Evolutionary conservation across 2,797 vertebrate genomes (phyloP).

Genomic region (Jordanella pulchra): DNA sequence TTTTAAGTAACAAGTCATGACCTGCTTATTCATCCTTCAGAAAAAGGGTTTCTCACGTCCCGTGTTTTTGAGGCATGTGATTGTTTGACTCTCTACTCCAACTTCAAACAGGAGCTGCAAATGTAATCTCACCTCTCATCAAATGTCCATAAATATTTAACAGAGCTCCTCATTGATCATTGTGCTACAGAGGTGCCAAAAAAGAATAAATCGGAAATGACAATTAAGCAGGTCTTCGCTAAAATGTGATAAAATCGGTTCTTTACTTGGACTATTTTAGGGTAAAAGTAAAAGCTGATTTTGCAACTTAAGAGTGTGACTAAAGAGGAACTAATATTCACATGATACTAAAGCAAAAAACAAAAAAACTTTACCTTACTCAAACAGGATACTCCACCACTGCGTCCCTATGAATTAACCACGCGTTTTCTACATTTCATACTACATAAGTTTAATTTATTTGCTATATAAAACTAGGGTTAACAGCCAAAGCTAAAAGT

Average conservation of each 20-base stretch:
- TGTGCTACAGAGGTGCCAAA: neutral
- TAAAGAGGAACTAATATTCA: constrained; percentile 64
- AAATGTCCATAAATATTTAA: neutral
- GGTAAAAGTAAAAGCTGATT: constrained; percentile 39
- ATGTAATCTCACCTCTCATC: neutral
- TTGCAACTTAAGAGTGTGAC: constrained; percentile 17
- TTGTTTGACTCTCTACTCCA: neutral
- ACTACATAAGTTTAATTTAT: neutral
- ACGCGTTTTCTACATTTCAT: too few species aligned
- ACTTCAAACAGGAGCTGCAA: neutral
- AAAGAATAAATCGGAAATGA: neutral
- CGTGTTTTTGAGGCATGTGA: constrained; percentile 4
- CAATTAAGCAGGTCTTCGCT: neutral
- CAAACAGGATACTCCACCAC: neutral
- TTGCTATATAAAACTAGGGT: neutral
- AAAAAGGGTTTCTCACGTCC: neutral
- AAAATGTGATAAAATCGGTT: constrained; percentile 6
- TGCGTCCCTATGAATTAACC: neutral
- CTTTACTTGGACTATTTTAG: constrained; percentile 6
- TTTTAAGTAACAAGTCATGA: neutral
- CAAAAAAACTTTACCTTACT: neutral
- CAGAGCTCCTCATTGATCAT: neutral
- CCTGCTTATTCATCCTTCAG: constrained; percentile 1
- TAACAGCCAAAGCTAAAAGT: neutral
- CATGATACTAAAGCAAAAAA: constrained; percentile 41